Evolutionary conservation across 1,140 invertebrate genomes (phyloP).

Genomic region (Solenopsis invicta): DNA sequence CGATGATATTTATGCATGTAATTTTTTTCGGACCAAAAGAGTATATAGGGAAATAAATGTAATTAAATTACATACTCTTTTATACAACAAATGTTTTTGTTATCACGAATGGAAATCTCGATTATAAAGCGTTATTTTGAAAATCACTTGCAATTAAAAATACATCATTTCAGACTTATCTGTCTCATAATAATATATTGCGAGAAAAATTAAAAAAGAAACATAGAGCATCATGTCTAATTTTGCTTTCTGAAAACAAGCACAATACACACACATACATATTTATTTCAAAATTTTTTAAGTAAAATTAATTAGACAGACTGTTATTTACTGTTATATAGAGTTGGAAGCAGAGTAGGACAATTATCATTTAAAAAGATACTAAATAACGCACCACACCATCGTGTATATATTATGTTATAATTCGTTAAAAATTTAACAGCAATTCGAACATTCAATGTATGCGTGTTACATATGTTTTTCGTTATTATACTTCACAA

Average conservation of each 20-base stretch:
- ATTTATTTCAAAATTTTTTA: not conserved
- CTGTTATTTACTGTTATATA: slow-evolving; percentile 53
- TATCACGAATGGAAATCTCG: not conserved
- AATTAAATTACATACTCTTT: too few relatives aligned
- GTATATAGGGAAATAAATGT: not conserved
- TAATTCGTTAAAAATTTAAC: slow-evolving; percentile 60
- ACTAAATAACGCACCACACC: slow-evolving; percentile 28
- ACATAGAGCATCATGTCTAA: not conserved
- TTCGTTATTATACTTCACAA: slow-evolving; percentile 27
- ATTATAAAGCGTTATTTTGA: not conserved
- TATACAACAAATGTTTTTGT: not conserved
- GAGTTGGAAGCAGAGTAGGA: slow-evolving; percentile 41
- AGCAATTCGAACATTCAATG: slow-evolving; percentile 61
- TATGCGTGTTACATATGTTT: slow-evolving; percentile 18
- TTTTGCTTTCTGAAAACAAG: not conserved
- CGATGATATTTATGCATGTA: not conserved
- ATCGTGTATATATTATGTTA: slow-evolving; percentile 43
- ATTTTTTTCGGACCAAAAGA: not conserved
- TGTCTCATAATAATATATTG: not conserved
- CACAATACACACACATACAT: not conserved
- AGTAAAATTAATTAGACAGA: not conserved
- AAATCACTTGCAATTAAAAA: not conserved
- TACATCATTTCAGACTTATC: not conserved
- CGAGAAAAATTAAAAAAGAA: not conserved
- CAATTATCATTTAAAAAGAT: slow-evolving; percentile 42